These are phyloP conservation scores for Epirrhoe alternata DNA, from an alignment of 2,888 invertebrate species.

Conservation along the genomic window DNA sequence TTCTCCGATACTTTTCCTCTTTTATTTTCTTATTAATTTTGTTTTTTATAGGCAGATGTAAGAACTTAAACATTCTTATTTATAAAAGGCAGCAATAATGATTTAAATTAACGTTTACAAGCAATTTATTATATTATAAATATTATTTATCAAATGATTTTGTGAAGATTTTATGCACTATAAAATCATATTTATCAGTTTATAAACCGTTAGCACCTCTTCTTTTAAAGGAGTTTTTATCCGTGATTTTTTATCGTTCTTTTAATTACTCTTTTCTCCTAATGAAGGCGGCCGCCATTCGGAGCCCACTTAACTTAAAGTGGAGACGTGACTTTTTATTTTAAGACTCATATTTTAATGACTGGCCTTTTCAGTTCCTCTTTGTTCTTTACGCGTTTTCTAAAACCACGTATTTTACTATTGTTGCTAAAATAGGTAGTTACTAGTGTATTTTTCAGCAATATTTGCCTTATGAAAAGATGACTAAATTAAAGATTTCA, in stretches of 20 bases:
- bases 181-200: slow-evolving; percentile 45
- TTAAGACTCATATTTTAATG: slow-evolving; percentile 48
- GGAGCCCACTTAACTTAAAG: slow-evolving; percentile 71
- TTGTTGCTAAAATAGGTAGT: background rate
- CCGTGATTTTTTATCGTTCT: slow-evolving; percentile 73
- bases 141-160: no score
- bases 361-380: slow-evolving; percentile 42
- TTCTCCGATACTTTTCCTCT: background rate
- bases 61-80: no score
- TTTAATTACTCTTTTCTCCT: slow-evolving; percentile 80
- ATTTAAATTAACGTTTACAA: no score
- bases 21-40: background rate
- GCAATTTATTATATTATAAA: no score
- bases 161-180: background rate
- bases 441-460: no score
- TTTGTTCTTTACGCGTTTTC: slow-evolving; percentile 45
- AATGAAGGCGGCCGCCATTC: slow-evolving; percentile 76
- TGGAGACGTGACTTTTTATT: slow-evolving; percentile 76
- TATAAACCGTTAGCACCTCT: slow-evolving; percentile 52
- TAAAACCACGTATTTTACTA: background rate
- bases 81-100: no score
- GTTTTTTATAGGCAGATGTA: no score
- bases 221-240: slow-evolving; percentile 48
- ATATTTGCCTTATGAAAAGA: no score
- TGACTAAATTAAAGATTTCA: no score